Percentiles rank a stretch among this genome's conserved stretches.
These are phyloP conservation scores for Mythimna pallens DNA, from an alignment of 2,888 invertebrate species.

Conservation along the genomic window DNA sequence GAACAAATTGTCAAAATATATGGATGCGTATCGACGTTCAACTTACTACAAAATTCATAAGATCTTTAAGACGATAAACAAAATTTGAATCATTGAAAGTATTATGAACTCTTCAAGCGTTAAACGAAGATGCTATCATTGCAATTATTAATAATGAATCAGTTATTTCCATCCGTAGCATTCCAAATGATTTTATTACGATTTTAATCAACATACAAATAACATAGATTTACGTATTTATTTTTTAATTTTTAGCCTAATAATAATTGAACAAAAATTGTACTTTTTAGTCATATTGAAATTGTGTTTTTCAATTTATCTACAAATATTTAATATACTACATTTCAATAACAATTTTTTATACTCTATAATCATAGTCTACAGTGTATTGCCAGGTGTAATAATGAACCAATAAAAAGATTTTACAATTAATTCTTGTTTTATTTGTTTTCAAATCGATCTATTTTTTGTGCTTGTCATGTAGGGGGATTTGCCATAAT, in stretches of 20 bases:
- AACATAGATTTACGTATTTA: slow-evolving; percentile 58
- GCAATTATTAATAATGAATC: slow-evolving; percentile 11
- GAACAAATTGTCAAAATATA: not conserved
- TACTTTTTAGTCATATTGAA: slow-evolving; percentile 47
- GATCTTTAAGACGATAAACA: no score
- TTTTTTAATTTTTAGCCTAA: slow-evolving; percentile 47
- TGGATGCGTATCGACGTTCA: not conserved
- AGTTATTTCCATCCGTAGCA: slow-evolving; percentile 2
- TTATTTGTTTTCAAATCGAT: slow-evolving; percentile 17
- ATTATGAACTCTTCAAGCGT: slow-evolving; percentile 23
- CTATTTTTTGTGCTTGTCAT: no score
- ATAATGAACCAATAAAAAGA: slow-evolving; percentile 63
- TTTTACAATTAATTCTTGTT: slow-evolving; percentile 51
- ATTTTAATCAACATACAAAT: slow-evolving; percentile 35
- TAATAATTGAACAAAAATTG: slow-evolving; percentile 44
- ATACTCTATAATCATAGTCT: slow-evolving; percentile 61
- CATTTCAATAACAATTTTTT: slow-evolving; percentile 56
- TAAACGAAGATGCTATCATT: slow-evolving; percentile 31
- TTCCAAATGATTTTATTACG: slow-evolving; percentile 8
- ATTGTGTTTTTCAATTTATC: slow-evolving; percentile 46
- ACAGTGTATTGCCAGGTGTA: slow-evolving; percentile 61
- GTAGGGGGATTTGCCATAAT: no score
- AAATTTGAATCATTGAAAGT: not conserved
- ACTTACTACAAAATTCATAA: not conserved
- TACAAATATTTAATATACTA: slow-evolving; percentile 50